phyloP scores from a whole-genome alignment of 2,797 vertebrate species.

The Pseudomugil gertrudae region DNA sequence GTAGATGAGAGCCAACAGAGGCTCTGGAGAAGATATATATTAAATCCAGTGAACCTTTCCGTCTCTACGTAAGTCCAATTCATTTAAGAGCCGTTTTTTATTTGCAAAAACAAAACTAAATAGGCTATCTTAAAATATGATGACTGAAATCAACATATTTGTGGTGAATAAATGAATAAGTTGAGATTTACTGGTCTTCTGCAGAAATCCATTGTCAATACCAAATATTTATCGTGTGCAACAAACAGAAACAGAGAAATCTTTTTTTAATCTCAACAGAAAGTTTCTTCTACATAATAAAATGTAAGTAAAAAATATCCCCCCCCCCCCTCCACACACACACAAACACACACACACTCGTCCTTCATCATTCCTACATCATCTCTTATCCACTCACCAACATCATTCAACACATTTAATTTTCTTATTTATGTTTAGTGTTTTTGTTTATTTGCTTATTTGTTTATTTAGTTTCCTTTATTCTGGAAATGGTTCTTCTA shows the following conservation, averaged over 20 bases:
- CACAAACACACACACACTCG: too few species aligned
- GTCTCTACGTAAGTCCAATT: background rate
- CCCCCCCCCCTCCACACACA: too few species aligned
- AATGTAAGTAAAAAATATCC: background rate
- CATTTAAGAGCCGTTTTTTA: background rate
- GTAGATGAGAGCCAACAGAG: background rate
- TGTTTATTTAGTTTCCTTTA: background rate
- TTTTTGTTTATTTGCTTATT: background rate
- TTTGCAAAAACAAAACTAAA: background rate
- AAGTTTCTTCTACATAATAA: background rate
- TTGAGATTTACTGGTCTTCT: background rate
- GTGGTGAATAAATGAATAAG: background rate
- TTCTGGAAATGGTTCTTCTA: background rate
- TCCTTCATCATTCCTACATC: too few species aligned
- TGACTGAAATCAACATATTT: too few species aligned
- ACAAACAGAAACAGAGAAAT: too few species aligned
- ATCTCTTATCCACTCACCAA: background rate
- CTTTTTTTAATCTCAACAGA: background rate
- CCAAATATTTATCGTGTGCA: too few species aligned
- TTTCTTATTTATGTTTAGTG: background rate
- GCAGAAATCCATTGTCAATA: too few species aligned
- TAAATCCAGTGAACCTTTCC: background rate
- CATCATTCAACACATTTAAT: background rate
- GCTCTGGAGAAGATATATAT: background rate
- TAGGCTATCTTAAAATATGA: background rate